Conservation (phyloP, 2,113 vertebrate species). For the Alaudala cheleensis region DNA sequence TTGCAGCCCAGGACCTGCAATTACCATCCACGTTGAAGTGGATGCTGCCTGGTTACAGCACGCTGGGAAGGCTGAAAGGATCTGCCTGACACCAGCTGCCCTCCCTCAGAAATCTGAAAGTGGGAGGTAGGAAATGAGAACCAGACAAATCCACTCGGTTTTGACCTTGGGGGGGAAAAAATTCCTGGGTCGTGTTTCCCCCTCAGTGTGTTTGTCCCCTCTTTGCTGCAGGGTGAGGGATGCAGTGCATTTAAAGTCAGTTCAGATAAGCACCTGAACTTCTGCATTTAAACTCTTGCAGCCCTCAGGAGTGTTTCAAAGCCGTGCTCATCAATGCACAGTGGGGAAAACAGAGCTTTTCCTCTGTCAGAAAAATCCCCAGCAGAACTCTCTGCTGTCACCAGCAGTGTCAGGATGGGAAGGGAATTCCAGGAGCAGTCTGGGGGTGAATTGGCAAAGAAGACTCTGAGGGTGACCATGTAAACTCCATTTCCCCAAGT, state of each 20-base stretch:
- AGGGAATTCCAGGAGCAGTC: neutral
- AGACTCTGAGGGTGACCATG: neutral
- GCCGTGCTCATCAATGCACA: neutral
- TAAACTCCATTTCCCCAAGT: neutral
- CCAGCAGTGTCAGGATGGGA: neutral
- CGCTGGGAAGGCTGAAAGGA: neutral
- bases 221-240: neutral
- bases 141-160: neutral
- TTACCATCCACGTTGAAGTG: constrained; percentile 62
- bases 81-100: constrained; percentile 46
- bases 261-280: neutral
- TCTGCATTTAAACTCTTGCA: neutral
- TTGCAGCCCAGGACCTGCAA: constrained; percentile 57
- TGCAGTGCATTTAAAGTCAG: neutral
- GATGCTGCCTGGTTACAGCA: constrained; percentile 51
- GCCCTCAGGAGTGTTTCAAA: neutral
- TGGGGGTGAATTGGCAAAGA: neutral
- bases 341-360: neutral
- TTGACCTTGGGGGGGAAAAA: neutral
- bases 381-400: neutral
- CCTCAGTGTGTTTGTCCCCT: neutral
- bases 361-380: neutral
- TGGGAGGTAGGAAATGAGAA: neutral
- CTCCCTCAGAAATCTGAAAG: neutral
- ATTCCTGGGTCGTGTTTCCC: neutral